A percentile compares a stretch with the other conserved stretches of the same genome.
Conservation (phyloP, 2,888 invertebrate species). For the Spicauda simplicius region DNA sequence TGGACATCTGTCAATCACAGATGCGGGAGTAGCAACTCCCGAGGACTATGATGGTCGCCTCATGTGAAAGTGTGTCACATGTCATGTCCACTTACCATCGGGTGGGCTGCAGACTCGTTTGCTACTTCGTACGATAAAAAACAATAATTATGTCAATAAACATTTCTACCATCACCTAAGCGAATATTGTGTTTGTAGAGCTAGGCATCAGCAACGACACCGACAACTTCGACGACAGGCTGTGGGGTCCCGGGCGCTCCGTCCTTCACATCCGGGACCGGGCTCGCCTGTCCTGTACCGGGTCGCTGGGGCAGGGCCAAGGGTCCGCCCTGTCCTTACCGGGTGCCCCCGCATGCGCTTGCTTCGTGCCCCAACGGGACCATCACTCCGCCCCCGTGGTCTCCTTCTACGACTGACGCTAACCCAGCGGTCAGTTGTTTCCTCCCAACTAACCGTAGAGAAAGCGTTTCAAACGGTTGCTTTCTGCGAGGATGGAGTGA, state of each 20-base stretch:
- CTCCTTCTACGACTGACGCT: constrained; percentile 82
- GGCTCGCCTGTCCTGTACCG: constrained; percentile 73
- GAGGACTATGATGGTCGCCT: too few relatives aligned
- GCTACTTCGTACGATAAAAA: too few relatives aligned
- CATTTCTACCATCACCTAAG: too few relatives aligned
- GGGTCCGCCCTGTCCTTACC: constrained; percentile 75
- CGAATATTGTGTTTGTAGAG: constrained; percentile 48
- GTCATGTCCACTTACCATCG: too few relatives aligned
- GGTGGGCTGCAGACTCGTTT: too few relatives aligned
- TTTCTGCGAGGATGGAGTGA: constrained; percentile 7
- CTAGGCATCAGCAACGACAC: constrained; percentile 54
- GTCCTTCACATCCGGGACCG: constrained; percentile 68
- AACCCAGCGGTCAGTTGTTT: constrained; percentile 53
- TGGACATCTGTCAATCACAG: too few relatives aligned
- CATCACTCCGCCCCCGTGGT: constrained; percentile 87
- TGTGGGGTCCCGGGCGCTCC: constrained; percentile 64
- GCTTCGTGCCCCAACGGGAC: constrained; percentile 72
- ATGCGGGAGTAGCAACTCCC: too few relatives aligned
- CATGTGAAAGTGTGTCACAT: too few relatives aligned
- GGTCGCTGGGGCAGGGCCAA: constrained; percentile 69
- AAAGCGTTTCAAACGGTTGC: background rate
- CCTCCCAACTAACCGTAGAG: constrained; percentile 42
- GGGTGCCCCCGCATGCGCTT: constrained; percentile 75
- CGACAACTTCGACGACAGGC: constrained; percentile 52
- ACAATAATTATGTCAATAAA: too few relatives aligned